Evolutionary conservation across 2,888 invertebrate species (phyloP).

Genomic region (Vandiemenella viatica): DNA sequence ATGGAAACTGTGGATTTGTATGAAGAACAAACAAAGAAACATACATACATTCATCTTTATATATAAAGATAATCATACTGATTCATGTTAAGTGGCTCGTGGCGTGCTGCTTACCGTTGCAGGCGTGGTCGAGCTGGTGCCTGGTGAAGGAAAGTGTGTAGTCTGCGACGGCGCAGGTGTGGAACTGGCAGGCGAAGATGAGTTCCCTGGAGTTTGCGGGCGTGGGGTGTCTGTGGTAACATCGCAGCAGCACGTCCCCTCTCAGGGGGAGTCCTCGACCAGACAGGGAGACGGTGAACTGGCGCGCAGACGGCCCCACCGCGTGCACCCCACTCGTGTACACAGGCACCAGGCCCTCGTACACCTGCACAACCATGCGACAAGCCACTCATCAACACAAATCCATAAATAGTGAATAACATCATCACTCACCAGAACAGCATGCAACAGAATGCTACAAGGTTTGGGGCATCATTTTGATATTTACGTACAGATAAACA

Average conservation of each 20-base stretch:
- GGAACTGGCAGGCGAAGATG: constrained; percentile 83
- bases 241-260: constrained; percentile 82
- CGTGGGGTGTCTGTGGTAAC: constrained; percentile 50
- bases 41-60: too few species aligned
- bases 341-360: constrained; percentile 79
- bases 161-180: constrained; percentile 82
- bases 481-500: too few species aligned
- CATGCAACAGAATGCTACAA: too few species aligned
- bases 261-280: constrained; percentile 56
- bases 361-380: too few species aligned
- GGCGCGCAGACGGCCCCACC: constrained; percentile 45
- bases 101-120: constrained; percentile 59
- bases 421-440: too few species aligned
- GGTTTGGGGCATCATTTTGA: too few species aligned
- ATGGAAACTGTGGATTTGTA: too few species aligned
- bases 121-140: constrained; percentile 74
- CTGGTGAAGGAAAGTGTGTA: constrained; percentile 71
- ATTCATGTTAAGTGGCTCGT: too few species aligned
- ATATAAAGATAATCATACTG: too few species aligned
- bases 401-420: too few species aligned
- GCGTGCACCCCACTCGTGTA: constrained; percentile 72
- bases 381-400: too few species aligned
- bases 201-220: constrained; percentile 46
- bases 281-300: constrained; percentile 54
- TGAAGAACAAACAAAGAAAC: too few species aligned